Conservation (phyloP, 2,888 invertebrate species). For the Plagodis pulveraria region DNA sequence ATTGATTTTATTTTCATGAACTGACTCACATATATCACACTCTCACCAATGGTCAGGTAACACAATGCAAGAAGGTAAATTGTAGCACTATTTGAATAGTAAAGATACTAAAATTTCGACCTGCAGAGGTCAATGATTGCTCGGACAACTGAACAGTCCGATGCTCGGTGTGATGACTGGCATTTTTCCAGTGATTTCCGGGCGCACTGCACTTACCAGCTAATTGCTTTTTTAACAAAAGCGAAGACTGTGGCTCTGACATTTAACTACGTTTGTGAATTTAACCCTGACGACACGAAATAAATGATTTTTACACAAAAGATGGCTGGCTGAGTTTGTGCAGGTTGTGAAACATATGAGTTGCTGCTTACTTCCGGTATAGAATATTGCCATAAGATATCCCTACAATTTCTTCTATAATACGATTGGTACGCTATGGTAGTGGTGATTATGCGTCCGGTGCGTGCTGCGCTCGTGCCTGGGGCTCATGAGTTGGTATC, state of each 20-base stretch:
- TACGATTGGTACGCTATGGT: not conserved
- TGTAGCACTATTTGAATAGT: conserved; percentile 42
- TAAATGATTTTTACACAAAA: conserved; percentile 89
- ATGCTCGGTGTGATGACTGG: conserved; percentile 61
- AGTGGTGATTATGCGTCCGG: too few species aligned
- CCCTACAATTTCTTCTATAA: not conserved
- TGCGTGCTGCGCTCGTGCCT: too few species aligned
- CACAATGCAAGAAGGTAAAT: conserved; percentile 12
- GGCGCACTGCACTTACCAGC: conserved; percentile 89
- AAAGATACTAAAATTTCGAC: conserved; percentile 74
- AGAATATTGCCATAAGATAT: conserved; percentile 55
- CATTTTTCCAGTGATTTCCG: conserved; percentile 46
- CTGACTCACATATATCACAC: conserved; percentile 24
- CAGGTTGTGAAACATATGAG: conserved; percentile 84
- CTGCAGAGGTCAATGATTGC: conserved; percentile 82
- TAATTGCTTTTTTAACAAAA: conserved; percentile 97
- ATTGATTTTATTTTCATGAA: conserved; percentile 72
- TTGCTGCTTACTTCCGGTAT: conserved; percentile 76
- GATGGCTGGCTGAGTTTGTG: conserved; percentile 88
- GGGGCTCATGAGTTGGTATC: too few species aligned
- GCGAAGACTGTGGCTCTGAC: conserved; percentile 98
- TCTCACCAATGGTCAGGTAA: conserved; percentile 13
- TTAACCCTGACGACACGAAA: conserved; percentile 90
- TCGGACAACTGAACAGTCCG: conserved; percentile 62
- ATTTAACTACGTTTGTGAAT: conserved; percentile 93